Base-by-base conservation (phyloP, 1,140 invertebrate species). In the Globodera rostochiensis region DNA sequence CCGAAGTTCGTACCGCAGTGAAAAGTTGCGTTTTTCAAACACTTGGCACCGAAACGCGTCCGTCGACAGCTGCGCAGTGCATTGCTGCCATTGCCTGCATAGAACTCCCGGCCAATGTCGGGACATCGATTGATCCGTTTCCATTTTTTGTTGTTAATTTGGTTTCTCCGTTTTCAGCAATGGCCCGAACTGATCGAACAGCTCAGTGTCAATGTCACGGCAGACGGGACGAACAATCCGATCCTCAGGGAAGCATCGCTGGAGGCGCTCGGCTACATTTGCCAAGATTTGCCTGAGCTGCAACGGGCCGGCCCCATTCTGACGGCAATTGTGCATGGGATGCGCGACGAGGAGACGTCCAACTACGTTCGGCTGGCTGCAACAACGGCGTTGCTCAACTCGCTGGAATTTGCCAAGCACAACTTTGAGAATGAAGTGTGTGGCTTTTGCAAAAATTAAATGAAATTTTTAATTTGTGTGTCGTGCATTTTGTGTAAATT, bases 291-390 rank as follows among this genome's bases (percentile, higher is more conserved):
- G 86, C 93, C 81, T 36, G 91, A 99, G 81, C 93, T 95, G 79
- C 91, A 93, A 67, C 94, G 98, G 90, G 95, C 96, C 45, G 99
- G 99, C 92, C 93, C 94, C 85, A 98, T 99, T 86, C 92, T 99
- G 60, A 99, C 97, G 66, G 98, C 97, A 45, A 99, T 99, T 87
- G 96, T 99, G 73, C 95, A 98, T 92, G 97, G 97, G 15, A 98
- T 98, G 96, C 92, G 95, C 88, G 92, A 93, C 92, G 91, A 95
- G 92, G 92, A 94, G 92, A 92, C 94, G 81, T 87, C 85, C 2
- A 84, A 91, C 76, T 86, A 91, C 85, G 91, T 92, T 4, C 85
- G 90, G 75, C 92, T 98, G 73, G 97, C 97, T 53, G 98, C 98
- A 6, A 98, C 97, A 15, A 96, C 94, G 88, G 97, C 98, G 9